A percentile compares a stretch with the other conserved stretches of the same genome.
phyloP scores from a whole-genome alignment of 1,140 invertebrate genomes.

The Achroia grisella region DNA sequence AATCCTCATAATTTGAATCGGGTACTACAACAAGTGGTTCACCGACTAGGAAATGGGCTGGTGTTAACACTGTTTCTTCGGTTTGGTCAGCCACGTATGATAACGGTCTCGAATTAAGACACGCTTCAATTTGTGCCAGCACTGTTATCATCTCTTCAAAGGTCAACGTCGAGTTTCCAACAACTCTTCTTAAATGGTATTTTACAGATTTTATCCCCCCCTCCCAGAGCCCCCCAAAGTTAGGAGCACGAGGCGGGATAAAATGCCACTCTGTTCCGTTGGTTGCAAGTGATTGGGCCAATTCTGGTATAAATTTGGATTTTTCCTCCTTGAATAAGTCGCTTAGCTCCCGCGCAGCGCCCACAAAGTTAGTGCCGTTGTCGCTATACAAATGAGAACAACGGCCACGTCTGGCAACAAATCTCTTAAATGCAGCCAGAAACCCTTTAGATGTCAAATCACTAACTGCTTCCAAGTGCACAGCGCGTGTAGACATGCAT shows the following conservation, averaged over 20 bases:
- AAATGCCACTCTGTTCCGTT: not conserved
- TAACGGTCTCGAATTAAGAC: not conserved
- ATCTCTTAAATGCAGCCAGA: not conserved
- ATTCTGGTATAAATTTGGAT: not conserved
- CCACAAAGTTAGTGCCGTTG: not conserved
- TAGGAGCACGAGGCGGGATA: not conserved
- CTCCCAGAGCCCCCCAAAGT: not conserved
- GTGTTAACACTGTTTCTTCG: conserved; percentile 20
- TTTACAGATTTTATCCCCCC: not conserved
- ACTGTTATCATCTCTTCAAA: not conserved
- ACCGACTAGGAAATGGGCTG: conserved; percentile 43
- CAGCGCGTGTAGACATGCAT: not conserved
- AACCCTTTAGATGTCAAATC: not conserved
- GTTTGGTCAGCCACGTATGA: conserved; percentile 3
- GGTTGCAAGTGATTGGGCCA: not conserved
- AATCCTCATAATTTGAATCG: conserved; percentile 5
- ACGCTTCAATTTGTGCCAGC: not conserved
- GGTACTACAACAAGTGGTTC: conserved; percentile 21
- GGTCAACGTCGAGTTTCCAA: not conserved
- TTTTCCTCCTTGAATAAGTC: not conserved
- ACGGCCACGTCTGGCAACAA: not conserved
- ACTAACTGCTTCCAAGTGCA: not conserved
- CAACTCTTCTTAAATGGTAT: not conserved
- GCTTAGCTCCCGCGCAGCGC: not conserved
- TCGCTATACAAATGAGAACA: not conserved